Percentiles rank a stretch among this genome's conserved stretches.
These are phyloP conservation scores for Muschampia plurimacula DNA, from an alignment of 2,888 invertebrate genomes.

Conservation along the genomic window DNA sequence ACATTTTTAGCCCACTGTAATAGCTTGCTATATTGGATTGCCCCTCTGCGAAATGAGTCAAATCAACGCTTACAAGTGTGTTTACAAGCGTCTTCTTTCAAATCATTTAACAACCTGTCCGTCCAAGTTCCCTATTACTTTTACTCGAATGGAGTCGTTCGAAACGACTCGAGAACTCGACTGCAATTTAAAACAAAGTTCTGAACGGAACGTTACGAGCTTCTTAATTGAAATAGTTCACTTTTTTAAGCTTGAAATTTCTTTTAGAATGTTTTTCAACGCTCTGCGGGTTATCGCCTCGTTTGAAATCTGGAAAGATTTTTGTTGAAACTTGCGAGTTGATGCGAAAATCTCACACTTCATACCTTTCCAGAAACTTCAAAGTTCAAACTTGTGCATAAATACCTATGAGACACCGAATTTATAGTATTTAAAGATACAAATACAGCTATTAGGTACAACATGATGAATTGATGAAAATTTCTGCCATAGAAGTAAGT, in stretches of 20 bases:
- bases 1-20: too few relatives aligned
- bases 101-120: slow-evolving; percentile 26
- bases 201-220: slow-evolving; percentile 66
- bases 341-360: slow-evolving; percentile 10
- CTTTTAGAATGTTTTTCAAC: slow-evolving; percentile 45
- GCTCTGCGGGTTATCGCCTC: slow-evolving; percentile 17
- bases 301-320: slow-evolving; percentile 28
- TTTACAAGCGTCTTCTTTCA: background rate
- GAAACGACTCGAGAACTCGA: slow-evolving; percentile 61
- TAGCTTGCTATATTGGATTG: too few relatives aligned
- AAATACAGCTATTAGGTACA: too few relatives aligned
- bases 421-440: too few relatives aligned
- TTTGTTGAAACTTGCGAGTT: slow-evolving; percentile 14
- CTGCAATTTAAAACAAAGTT: slow-evolving; percentile 75
- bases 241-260: slow-evolving; percentile 49
- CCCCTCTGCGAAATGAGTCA: too few relatives aligned
- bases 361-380: background rate
- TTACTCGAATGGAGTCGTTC: slow-evolving; percentile 50
- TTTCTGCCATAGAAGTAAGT: too few relatives aligned
- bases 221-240: slow-evolving; percentile 79
- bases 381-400: background rate
- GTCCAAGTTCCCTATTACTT: slow-evolving; percentile 2
- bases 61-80: background rate
- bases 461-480: too few relatives aligned
- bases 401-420: background rate